Evolutionary conservation across 2,113 vertebrate genomes (phyloP).

Genomic region (Myrmecophaga tridactyla): DNA sequence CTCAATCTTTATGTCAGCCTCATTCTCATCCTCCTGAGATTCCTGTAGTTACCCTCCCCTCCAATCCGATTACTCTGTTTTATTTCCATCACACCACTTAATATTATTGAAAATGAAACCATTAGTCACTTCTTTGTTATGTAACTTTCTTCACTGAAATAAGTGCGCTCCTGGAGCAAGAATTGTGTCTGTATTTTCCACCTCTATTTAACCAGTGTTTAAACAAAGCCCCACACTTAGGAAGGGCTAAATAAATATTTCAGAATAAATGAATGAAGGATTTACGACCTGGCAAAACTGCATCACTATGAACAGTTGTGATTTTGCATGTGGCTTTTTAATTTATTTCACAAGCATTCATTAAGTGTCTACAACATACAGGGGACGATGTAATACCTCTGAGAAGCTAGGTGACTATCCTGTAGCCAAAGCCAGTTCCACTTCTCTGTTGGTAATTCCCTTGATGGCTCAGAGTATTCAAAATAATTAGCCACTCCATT

Average conservation of each 20-base stretch:
- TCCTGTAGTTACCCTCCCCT: neutral
- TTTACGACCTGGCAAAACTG: neutral
- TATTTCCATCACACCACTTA: neutral
- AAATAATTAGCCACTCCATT: neutral
- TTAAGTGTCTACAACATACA: neutral
- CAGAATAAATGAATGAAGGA: neutral
- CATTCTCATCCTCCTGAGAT: neutral
- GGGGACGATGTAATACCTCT: neutral
- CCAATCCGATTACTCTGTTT: neutral
- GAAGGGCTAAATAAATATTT: neutral
- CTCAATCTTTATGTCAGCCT: fast-evolving
- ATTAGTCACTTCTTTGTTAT: neutral
- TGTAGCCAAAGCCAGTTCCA: neutral
- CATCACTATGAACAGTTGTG: neutral
- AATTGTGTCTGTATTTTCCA: neutral
- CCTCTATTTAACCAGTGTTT: neutral
- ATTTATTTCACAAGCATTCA: neutral
- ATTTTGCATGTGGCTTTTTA: neutral
- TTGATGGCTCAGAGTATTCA: neutral
- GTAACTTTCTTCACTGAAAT: neutral
- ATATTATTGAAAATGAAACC: neutral
- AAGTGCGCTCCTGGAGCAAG: neutral
- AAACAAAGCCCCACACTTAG: neutral
- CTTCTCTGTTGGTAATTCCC: neutral
- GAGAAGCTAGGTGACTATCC: neutral